phyloP scores from a whole-genome alignment of 2,797 vertebrate genomes.

The Molossus alvarezi region DNA sequence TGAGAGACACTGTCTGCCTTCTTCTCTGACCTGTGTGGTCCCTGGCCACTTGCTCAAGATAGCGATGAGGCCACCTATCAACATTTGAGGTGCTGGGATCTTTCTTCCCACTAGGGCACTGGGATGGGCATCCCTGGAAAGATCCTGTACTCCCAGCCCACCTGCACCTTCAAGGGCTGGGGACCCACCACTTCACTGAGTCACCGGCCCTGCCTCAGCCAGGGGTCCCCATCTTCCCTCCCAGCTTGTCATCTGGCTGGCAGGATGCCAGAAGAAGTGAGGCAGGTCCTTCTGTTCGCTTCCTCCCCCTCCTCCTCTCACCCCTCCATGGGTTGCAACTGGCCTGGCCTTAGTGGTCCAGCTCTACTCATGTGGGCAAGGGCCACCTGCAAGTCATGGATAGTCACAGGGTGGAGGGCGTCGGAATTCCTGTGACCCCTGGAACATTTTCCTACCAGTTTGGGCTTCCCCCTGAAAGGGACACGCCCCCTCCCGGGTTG shows the following conservation, averaged over 20 bases:
- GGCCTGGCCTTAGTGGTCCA: neutral
- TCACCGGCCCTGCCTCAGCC: neutral
- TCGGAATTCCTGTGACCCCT: too few relatives aligned
- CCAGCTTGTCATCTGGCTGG: rapidly evolving
- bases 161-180: rapidly evolving
- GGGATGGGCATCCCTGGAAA: rapidly evolving
- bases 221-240: neutral
- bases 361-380: neutral
- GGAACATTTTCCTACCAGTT: neutral
- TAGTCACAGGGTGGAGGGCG: too few relatives aligned
- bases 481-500: rapidly evolving
- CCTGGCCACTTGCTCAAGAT: neutral
- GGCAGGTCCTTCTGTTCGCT: too few relatives aligned
- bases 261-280: neutral
- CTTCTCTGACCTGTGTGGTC: too few relatives aligned
- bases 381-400: neutral
- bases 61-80: neutral
- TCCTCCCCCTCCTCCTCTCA: neutral
- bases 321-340: neutral
- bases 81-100: neutral
- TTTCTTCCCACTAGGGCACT: rapidly evolving
- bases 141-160: neutral
- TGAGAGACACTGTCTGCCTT: too few relatives aligned
- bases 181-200: neutral
- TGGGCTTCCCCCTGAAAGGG: neutral